A percentile compares a stretch with the other conserved stretches of the same genome.
Conservation (phyloP, 92 coral and sea anemone species). For the Pocillopora meandrina region DNA sequence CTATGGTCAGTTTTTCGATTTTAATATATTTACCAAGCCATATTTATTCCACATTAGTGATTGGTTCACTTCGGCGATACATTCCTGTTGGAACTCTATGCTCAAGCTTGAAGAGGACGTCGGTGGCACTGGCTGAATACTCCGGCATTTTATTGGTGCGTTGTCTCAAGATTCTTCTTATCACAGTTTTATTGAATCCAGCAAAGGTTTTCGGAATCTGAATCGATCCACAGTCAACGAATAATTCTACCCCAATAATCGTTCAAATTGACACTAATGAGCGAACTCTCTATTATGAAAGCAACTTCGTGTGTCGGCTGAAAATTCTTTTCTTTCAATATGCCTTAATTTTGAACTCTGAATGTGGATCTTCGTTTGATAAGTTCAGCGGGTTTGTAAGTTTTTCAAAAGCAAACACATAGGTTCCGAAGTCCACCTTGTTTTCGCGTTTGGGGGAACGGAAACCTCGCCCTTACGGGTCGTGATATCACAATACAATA, state of each 20-base stretch:
- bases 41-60: background rate
- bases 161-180: background rate
- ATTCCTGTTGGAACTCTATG: background rate
- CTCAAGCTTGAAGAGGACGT: background rate
- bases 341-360: too few relatives aligned
- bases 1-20: slow-evolving; percentile 1
- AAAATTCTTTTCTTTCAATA: too few relatives aligned
- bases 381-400: too few relatives aligned
- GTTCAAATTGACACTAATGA: background rate
- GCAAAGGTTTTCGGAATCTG: background rate
- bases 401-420: too few relatives aligned
- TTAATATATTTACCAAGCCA: background rate
- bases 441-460: background rate
- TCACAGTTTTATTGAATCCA: background rate
- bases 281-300: too few relatives aligned
- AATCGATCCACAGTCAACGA: background rate
- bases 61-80: background rate
- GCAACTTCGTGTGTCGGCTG: too few relatives aligned
- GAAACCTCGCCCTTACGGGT: slow-evolving; percentile 2
- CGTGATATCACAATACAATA: too few relatives aligned
- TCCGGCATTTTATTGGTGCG: background rate
- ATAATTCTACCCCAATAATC: background rate
- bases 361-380: too few relatives aligned
- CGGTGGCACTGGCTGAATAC: background rate
- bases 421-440: background rate